phyloP scores from a whole-genome alignment of 1,140 invertebrate species.

The Lycorma delicatula region DNA sequence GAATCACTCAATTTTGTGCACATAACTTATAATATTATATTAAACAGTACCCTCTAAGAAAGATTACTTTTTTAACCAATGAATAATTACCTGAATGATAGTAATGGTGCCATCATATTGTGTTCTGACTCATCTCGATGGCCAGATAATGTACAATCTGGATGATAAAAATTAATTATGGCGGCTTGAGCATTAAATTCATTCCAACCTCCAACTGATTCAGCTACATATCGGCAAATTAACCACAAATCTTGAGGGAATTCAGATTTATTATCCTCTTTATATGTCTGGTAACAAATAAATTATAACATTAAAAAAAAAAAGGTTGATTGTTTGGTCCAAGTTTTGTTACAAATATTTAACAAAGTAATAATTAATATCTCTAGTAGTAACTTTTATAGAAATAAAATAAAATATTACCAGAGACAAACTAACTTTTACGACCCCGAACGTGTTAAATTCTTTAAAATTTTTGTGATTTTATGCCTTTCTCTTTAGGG shows the following conservation, averaged over 20 bases:
- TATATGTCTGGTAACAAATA: background rate
- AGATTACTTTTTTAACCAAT: background rate
- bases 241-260: slow-evolving; percentile 64
- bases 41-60: background rate
- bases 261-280: slow-evolving; percentile 8
- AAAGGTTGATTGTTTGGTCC: too few species aligned
- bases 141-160: slow-evolving; percentile 79
- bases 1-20: background rate
- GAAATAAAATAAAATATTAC: too few species aligned
- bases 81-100: slow-evolving; percentile 64
- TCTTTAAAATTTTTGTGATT: too few species aligned
- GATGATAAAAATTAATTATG: slow-evolving; percentile 90
- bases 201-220: slow-evolving; percentile 46
- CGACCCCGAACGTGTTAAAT: too few species aligned
- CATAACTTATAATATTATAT: background rate
- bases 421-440: too few species aligned
- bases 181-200: slow-evolving; percentile 75
- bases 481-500: too few species aligned
- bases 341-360: too few species aligned
- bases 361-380: too few species aligned
- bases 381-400: too few species aligned
- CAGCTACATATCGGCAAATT: slow-evolving; percentile 54
- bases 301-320: too few species aligned
- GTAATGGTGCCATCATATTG: slow-evolving; percentile 70
- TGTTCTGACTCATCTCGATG: slow-evolving; percentile 90